These are phyloP conservation scores for Rhaphigaster nebulosa DNA, from an alignment of 2,888 invertebrate genomes.

Conservation along the genomic window DNA sequence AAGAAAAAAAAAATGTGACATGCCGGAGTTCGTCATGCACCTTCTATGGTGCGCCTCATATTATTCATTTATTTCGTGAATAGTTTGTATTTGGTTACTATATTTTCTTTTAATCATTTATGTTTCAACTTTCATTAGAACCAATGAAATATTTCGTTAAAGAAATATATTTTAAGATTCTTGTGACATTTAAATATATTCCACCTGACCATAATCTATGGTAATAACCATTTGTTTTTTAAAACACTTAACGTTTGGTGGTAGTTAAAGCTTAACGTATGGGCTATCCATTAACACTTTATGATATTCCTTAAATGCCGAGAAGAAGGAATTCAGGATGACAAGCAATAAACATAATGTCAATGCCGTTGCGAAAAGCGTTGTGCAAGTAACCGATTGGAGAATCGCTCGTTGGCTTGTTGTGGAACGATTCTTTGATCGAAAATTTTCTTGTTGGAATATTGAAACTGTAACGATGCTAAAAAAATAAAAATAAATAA, in stretches of 20 bases:
- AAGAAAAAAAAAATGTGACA: too few relatives aligned
- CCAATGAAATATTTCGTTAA: too few relatives aligned
- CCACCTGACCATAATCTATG: background rate
- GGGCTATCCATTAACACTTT: background rate
- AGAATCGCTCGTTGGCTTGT: background rate
- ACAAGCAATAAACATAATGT: slow-evolving; percentile 10
- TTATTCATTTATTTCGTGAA: too few relatives aligned
- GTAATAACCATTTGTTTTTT: background rate
- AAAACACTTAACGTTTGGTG: background rate
- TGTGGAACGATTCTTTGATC: background rate
- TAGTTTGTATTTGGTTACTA: too few relatives aligned
- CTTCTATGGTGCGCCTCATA: too few relatives aligned
- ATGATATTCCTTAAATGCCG: background rate
- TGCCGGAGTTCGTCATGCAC: too few relatives aligned
- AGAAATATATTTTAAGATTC: too few relatives aligned
- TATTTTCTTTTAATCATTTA: too few relatives aligned
- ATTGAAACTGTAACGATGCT: background rate
- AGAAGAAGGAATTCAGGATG: background rate
- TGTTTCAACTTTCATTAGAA: too few relatives aligned
- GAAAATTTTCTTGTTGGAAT: background rate
- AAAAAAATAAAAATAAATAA: too few relatives aligned
- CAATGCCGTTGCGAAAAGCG: background rate
- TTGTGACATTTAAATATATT: background rate
- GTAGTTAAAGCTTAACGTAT: background rate
- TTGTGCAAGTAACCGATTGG: background rate